A percentile compares a stretch with the other conserved stretches of the same genome.
Evolutionary conservation across 2,888 invertebrate genomes (phyloP).

Genomic region (Emmelina monodactyla): DNA sequence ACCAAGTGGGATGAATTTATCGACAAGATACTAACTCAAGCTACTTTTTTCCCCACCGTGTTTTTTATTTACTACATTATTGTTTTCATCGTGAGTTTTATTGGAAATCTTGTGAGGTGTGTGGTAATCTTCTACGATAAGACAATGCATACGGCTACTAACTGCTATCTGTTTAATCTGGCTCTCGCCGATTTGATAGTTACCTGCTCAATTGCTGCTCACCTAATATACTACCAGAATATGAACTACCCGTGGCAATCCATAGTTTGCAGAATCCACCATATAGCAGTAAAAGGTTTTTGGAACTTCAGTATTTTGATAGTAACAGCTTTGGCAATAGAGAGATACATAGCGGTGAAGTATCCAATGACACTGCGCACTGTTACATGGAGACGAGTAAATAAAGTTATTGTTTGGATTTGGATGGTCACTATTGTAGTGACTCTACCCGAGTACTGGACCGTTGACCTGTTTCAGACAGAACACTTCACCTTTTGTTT

Average conservation of each 20-base stretch:
- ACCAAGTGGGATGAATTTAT: no score
- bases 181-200: constrained; percentile 44
- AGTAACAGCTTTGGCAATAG: constrained; percentile 35
- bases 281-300: constrained; percentile 26
- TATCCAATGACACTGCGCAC: constrained; percentile 29
- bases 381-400: constrained; percentile 26
- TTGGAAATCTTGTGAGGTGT: constrained; percentile 46
- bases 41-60: no score
- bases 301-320: constrained; percentile 38
- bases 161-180: constrained; percentile 44
- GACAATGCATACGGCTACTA: constrained; percentile 46
- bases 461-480: constrained; percentile 26
- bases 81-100: constrained; percentile 28
- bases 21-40: no score
- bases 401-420: constrained; percentile 27
- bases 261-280: constrained; percentile 30
- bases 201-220: constrained; percentile 31
- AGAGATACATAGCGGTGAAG: constrained; percentile 36
- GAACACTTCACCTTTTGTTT: no score
- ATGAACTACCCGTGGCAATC: constrained; percentile 19
- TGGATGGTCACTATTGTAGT: constrained; percentile 32
- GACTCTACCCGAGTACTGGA: constrained; percentile 30
- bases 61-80: constrained; percentile 14
- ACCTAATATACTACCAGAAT: constrained; percentile 26
- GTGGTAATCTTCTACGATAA: constrained; percentile 42